Conservation (phyloP, 2,888 invertebrate genomes). For the Apotomis betuletana region DNA sequence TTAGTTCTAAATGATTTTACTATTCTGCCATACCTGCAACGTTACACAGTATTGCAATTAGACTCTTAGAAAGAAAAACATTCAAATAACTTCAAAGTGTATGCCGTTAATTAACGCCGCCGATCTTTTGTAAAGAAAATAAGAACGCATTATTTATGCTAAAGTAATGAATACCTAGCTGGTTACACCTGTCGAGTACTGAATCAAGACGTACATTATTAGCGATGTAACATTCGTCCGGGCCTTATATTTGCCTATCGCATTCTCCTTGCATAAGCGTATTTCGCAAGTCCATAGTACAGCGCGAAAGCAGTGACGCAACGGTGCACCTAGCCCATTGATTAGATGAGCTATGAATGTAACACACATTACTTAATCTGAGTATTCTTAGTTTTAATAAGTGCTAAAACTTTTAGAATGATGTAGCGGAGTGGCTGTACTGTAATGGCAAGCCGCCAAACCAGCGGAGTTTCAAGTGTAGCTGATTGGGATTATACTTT, state of each 20-base stretch:
- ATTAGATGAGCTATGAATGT: slow-evolving; percentile 75
- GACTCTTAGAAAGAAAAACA: too few relatives aligned
- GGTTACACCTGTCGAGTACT: not conserved
- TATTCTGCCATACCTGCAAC: too few relatives aligned
- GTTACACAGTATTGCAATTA: too few relatives aligned
- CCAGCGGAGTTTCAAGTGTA: too few relatives aligned
- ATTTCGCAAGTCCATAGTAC: slow-evolving; percentile 73
- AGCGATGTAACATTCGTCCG: slow-evolving; percentile 56
- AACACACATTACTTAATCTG: slow-evolving; percentile 70
- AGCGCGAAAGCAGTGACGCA: slow-evolving; percentile 78
- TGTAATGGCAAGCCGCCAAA: too few relatives aligned
- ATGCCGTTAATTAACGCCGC: too few relatives aligned
- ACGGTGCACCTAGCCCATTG: slow-evolving; percentile 67
- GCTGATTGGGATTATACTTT: too few relatives aligned
- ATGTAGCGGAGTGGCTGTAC: not conserved
- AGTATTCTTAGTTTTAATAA: slow-evolving; percentile 51
- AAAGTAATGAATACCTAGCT: not conserved
- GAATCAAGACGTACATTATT: slow-evolving; percentile 18
- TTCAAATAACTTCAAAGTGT: too few relatives aligned
- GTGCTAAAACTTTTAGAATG: slow-evolving; percentile 2
- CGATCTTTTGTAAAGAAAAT: too few relatives aligned
- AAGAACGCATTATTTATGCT: not conserved
- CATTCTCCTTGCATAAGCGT: slow-evolving; percentile 71
- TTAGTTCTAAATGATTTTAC: too few relatives aligned
- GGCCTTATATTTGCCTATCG: slow-evolving; percentile 68